phyloP scores from a whole-genome alignment of 2,888 invertebrate genomes.

The Microctonus hyperodae region DNA sequence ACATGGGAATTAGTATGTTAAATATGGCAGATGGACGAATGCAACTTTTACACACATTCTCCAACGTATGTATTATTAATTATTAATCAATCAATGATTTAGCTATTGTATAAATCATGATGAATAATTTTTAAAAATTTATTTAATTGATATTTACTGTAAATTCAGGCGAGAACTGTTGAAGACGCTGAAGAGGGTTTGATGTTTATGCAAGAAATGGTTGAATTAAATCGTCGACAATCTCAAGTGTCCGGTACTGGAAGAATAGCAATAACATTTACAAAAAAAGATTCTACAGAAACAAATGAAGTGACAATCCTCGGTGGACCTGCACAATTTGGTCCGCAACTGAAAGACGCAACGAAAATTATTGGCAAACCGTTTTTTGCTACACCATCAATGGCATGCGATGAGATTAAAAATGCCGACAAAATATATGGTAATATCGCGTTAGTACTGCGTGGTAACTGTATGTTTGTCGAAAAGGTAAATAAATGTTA shows the following conservation, averaged over 20 bases:
- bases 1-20: slow-evolving; percentile 95
- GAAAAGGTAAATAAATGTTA: slow-evolving; percentile 74
- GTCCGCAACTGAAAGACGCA: slow-evolving; percentile 75
- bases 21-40: slow-evolving; percentile 89
- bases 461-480: slow-evolving; percentile 95
- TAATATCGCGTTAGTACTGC: slow-evolving; percentile 83
- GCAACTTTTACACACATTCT: slow-evolving; percentile 88
- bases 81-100: too few relatives aligned
- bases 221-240: slow-evolving; percentile 83
- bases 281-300: slow-evolving; percentile 60
- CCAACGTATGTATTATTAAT: slow-evolving; percentile 73
- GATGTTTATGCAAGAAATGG: slow-evolving; percentile 97
- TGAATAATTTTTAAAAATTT: too few relatives aligned
- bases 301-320: slow-evolving; percentile 64
- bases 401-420: slow-evolving; percentile 70
- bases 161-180: slow-evolving; percentile 79
- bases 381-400: slow-evolving; percentile 74
- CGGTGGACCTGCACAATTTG: slow-evolving; percentile 93
- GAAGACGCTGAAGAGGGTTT: slow-evolving; percentile 92
- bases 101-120: too few relatives aligned
- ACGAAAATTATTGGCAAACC: slow-evolving; percentile 72
- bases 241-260: slow-evolving; percentile 67
- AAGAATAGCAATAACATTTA: slow-evolving; percentile 67
- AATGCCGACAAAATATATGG: slow-evolving; percentile 71
- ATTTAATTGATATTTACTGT: slow-evolving; percentile 15